Conservation (phyloP, 53 echinoderm and acorn worm species). For the Echinarachnius parma region DNA sequence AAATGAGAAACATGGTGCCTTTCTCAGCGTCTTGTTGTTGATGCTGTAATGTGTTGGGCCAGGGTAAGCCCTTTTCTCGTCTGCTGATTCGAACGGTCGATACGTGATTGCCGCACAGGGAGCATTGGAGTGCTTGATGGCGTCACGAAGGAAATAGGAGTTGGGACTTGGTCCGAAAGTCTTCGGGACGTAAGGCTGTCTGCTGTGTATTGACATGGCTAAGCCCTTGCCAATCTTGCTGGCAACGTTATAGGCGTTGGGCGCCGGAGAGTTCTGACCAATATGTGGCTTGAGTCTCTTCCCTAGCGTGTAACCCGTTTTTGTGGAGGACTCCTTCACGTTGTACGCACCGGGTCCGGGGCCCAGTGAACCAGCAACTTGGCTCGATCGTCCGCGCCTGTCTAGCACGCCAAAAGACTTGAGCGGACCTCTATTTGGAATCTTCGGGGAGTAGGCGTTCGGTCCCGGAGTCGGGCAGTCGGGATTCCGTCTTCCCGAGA, state of each 20-base stretch:
- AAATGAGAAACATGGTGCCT: conserved; percentile 76
- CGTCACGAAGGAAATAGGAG: conserved; percentile 73
- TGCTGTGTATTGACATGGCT: conserved; percentile 84
- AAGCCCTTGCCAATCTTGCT: conserved; percentile 96
- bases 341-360: conserved; percentile 89
- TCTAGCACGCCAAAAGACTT: conserved; percentile 71
- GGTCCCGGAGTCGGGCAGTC: conserved; percentile 82
- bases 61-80: conserved; percentile 3
- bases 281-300: conserved; percentile 78
- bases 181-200: conserved; percentile 62
- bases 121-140: conserved; percentile 57
- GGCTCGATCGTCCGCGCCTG: conserved; percentile 12
- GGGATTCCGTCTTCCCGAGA: conserved; percentile 47
- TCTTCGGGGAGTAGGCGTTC: conserved; percentile 68
- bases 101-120: conserved; percentile 69
- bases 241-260: conserved; percentile 87
- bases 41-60: conserved; percentile 78
- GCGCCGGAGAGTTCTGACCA: conserved; percentile 72
- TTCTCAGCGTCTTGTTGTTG: conserved; percentile 45
- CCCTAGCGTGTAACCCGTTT: conserved; percentile 52
- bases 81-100: conserved; percentile 72
- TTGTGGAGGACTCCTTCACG: conserved; percentile 39
- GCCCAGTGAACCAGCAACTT: conserved; percentile 61
- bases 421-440: conserved; percentile 36
- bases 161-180: conserved; percentile 86